These are phyloP conservation scores for Perca flavescens DNA, from an alignment of 2,113 vertebrate genomes.

Conservation along the genomic window DNA sequence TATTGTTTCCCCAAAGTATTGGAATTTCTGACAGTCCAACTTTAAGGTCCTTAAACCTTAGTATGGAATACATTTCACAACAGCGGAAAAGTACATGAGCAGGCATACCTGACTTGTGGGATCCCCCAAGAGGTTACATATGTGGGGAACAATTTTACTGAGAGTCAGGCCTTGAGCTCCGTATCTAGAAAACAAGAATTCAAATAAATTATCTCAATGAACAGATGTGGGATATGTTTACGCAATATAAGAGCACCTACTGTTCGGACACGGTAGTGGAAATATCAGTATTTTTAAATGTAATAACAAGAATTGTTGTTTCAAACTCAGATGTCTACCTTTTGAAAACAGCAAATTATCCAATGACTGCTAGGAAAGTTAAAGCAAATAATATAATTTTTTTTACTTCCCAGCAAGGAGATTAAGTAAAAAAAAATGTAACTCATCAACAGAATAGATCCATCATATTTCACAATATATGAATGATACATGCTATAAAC, in stretches of 20 bases:
- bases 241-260: too few relatives aligned
- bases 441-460: not conserved
- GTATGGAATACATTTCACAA: too few relatives aligned
- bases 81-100: not conserved
- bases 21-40: not conserved
- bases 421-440: not conserved
- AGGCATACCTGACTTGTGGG: conserved; percentile 94
- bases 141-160: conserved; percentile 98
- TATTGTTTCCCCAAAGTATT: not conserved
- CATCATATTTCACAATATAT: not conserved
- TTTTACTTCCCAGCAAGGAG: not conserved
- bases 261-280: not conserved
- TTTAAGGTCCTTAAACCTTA: not conserved
- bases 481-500: not conserved
- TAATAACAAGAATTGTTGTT: not conserved
- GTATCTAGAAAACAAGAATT: conserved; percentile 86
- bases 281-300: not conserved
- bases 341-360: not conserved
- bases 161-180: conserved; percentile 97
- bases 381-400: not conserved
- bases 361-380: not conserved
- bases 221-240: not conserved
- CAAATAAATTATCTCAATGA: not conserved
- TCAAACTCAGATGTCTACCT: not conserved
- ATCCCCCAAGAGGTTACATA: conserved; percentile 98